Percentiles rank a stretch among this genome's conserved stretches.
phyloP scores from a whole-genome alignment of 2,113 vertebrate species.

The Elephantulus edwardii region DNA sequence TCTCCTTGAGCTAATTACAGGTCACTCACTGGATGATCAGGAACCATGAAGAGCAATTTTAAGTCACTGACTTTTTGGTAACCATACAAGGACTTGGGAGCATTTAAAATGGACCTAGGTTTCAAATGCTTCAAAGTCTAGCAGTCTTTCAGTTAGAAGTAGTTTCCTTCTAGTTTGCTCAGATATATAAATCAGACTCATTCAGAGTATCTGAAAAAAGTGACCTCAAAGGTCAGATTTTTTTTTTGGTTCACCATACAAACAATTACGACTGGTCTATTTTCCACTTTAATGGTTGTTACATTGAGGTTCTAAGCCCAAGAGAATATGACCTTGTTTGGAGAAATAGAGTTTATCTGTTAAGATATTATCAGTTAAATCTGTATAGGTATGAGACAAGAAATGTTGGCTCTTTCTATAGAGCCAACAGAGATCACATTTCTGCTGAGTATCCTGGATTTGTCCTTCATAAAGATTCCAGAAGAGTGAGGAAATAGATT shows the following conservation, averaged over 20 bases:
- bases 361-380: not conserved
- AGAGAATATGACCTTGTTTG: not conserved
- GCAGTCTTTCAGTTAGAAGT: constrained; percentile 14
- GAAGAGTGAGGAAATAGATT: not conserved
- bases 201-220: constrained; percentile 10
- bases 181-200: not conserved
- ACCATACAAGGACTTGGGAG: constrained; percentile 23
- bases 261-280: not conserved
- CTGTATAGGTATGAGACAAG: not conserved
- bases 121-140: constrained; percentile 17
- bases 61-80: constrained; percentile 35
- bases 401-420: not conserved
- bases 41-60: constrained; percentile 55
- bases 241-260: not conserved
- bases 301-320: not conserved
- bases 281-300: not conserved
- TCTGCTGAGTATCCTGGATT: not conserved
- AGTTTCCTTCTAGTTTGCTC: not conserved
- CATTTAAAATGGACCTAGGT: constrained; percentile 37
- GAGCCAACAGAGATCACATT: not conserved
- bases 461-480: not conserved
- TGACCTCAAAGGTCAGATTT: not conserved
- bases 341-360: not conserved
- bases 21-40: constrained; percentile 4
- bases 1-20: constrained; percentile 26